Evolutionary conservation across 2,113 vertebrate genomes (phyloP).

Genomic region (Lichenostomus cassidix): DNA sequence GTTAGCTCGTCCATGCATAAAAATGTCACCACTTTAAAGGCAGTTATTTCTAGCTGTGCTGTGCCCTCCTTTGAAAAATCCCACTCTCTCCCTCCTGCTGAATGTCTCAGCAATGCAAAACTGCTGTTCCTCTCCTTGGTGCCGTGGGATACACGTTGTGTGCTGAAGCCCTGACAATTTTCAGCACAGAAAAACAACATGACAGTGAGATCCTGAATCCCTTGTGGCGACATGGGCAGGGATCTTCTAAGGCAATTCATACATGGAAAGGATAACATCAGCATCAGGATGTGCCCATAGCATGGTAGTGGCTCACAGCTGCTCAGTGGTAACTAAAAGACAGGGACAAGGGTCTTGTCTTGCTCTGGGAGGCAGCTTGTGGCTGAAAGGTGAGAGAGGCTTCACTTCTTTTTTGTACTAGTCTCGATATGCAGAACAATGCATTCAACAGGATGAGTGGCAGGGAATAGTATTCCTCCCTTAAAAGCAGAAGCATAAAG

Average conservation of each 20-base stretch:
- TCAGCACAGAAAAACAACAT: not conserved
- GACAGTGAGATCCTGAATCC: not conserved
- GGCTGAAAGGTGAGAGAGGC: not conserved
- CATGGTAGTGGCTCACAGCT: not conserved
- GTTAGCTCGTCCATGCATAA: slow-evolving; percentile 53
- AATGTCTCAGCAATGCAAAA: slow-evolving; percentile 4
- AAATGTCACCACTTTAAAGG: slow-evolving; percentile 55
- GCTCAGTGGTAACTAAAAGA: not conserved
- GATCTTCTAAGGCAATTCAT: not conserved
- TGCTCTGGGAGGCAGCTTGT: not conserved
- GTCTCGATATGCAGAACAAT: not conserved
- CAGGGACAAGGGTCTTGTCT: not conserved
- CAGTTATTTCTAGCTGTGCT: slow-evolving; percentile 60
- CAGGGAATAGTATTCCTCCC: not conserved
- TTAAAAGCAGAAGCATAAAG: not conserved
- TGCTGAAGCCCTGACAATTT: not conserved
- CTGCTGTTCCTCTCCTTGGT: not conserved
- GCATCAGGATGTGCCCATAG: not conserved
- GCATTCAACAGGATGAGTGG: not conserved
- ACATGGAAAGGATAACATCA: fast-evolving
- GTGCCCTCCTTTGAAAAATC: slow-evolving; percentile 56
- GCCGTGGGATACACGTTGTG: fast-evolving
- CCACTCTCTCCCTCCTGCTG: slow-evolving; percentile 42
- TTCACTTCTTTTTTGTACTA: not conserved
- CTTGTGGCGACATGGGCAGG: not conserved